Base-by-base conservation (phyloP, 2,797 vertebrate genomes). In the Philypnodon macrostomus region DNA sequence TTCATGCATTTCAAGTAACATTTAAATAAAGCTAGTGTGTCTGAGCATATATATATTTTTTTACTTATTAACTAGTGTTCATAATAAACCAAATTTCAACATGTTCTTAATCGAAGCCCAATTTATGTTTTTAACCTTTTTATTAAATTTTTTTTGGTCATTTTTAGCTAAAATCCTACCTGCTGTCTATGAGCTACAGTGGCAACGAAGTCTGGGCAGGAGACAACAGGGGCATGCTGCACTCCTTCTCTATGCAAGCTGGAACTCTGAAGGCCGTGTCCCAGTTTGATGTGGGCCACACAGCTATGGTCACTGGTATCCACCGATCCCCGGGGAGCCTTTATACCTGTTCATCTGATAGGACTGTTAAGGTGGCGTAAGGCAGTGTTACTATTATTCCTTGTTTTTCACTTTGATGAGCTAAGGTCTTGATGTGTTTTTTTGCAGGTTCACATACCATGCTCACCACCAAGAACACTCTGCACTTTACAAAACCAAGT, bases 331-430 rank as follows among this genome's bases (percentile, higher is more conserved):
- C 80, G 23, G 94, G 94, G 2, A 67, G 90, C 24, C 88, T 98
- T 21, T 98, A 94, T 69, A 95, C 94, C 4, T 93, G 92, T 0
- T 96, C 94, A 24, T 91, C 90, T 0, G 95, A 98, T 79, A 81
- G 88, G 41, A 94, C 91, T 0, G 71, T 95, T 53, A 92, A 94
- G 89, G 95, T 95, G 55, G 53, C 72, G 21, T 3, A 13, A n/a
- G 4, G 13, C 16, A 1, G 5, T 11, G 33, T 6, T 3, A 18
- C 1, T 1, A 44, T 46, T 2, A 7, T 16, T 2, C 0, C 8
- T 14, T 49, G 1, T 21, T 7, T 21, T 3, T 46, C 1, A 21
- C 33, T 31, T 40, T 7, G 4, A 13, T 24, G 12, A 11, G n/a
- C 39, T 29, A 11, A 16, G 7, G 9, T 41, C 11, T 19, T 46